Conservation (phyloP, 2,888 invertebrate species). For the Dynastes grantii region DNA sequence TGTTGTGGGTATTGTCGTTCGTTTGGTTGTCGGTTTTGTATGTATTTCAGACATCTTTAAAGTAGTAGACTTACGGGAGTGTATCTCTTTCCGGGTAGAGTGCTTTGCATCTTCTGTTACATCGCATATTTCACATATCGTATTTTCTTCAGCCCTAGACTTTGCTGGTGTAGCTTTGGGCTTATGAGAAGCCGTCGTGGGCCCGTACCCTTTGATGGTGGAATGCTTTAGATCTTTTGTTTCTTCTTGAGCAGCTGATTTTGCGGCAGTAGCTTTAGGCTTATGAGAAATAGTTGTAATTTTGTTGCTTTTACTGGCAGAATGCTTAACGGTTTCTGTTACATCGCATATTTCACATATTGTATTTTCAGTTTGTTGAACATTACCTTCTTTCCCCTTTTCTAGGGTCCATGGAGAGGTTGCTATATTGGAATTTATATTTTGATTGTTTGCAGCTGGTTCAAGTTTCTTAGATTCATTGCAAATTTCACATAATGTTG, state of each 20-base stretch:
- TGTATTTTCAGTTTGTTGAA: neutral
- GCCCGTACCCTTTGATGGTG: neutral
- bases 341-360: conserved; percentile 3
- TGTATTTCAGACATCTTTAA: neutral
- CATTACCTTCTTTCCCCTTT: neutral
- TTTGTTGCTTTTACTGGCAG: neutral
- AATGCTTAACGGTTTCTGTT: neutral
- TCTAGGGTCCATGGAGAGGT: neutral
- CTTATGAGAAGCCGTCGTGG: neutral
- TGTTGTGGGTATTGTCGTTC: neutral
- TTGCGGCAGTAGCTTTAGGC: neutral
- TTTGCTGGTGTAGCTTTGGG: neutral
- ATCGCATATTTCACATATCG: neutral
- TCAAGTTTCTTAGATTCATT: neutral
- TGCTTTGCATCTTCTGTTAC: neutral
- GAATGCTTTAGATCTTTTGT: neutral
- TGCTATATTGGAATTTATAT: neutral
- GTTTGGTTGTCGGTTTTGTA: conserved; percentile 1
- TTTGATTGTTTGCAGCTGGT: neutral
- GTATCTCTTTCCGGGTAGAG: neutral
- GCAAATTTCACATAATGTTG: neutral
- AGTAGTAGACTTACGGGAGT: neutral
- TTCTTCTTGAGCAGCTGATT: no score
- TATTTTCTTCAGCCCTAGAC: neutral
- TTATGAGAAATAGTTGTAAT: neutral